These are phyloP conservation scores for Silurus glanis DNA, from an alignment of 2,113 vertebrate species.

Conservation along the genomic window DNA sequence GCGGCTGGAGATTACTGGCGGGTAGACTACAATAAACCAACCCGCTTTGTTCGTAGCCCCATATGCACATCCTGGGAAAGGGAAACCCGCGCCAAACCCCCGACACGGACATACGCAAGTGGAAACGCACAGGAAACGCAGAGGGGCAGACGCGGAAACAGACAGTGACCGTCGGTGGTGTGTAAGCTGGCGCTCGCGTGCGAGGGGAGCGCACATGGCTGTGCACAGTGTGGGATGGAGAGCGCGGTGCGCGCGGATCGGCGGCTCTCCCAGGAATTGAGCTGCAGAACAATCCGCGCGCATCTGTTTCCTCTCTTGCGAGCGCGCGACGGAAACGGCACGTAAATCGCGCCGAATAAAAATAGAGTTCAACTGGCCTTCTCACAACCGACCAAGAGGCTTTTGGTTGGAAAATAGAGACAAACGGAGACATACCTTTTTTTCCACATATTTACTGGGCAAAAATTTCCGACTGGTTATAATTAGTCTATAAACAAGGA, in stretches of 20 bases:
- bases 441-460: background rate
- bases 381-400: conserved; percentile 63
- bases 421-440: conserved; percentile 6
- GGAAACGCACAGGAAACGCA: conserved; percentile 95
- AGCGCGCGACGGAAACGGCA: conserved; percentile 86
- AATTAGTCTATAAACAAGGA: conserved; percentile 20
- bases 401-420: conserved; percentile 11
- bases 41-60: conserved; percentile 11
- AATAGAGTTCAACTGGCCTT: conserved; percentile 80
- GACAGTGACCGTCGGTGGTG: conserved; percentile 77
- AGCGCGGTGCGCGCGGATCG: conserved; percentile 79
- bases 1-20: background rate
- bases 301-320: conserved; percentile 96
- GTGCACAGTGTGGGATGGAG: conserved; percentile 62
- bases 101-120: conserved; percentile 89
- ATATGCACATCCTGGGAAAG: conserved; percentile 38
- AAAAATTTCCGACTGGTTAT: background rate
- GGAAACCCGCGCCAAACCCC: conserved; percentile 74
- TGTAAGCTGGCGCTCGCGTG: conserved; percentile 81
- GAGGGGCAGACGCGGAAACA: conserved; percentile 84
- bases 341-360: conserved; percentile 88
- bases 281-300: conserved; percentile 84
- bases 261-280: conserved; percentile 84
- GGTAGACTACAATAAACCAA: background rate
- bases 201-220: conserved; percentile 81